These are phyloP conservation scores for Anoplopoma fimbria DNA, from an alignment of 2,113 vertebrate genomes.

Conservation along the genomic window DNA sequence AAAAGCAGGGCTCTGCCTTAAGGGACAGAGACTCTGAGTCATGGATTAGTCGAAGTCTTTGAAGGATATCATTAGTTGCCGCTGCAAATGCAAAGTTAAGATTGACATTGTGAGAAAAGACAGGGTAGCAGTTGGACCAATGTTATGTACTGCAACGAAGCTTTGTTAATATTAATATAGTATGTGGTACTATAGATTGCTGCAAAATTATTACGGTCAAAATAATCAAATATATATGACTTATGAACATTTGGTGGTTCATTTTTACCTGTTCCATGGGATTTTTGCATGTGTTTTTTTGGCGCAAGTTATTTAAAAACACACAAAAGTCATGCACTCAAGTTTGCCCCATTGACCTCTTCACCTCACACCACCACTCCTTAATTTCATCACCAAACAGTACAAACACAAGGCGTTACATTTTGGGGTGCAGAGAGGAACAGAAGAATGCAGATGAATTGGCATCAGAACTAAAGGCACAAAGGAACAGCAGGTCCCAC, in stretches of 20 bases:
- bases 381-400: slow-evolving; percentile 26
- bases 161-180: slow-evolving; percentile 5
- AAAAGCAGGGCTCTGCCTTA: slow-evolving; percentile 48
- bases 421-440: slow-evolving; percentile 26
- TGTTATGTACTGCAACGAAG: not conserved
- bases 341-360: slow-evolving; percentile 43
- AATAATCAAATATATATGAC: not conserved
- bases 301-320: not conserved
- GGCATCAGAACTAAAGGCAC: slow-evolving; percentile 64
- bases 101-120: slow-evolving; percentile 17
- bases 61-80: slow-evolving; percentile 60
- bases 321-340: not conserved
- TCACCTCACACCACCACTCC: slow-evolving; percentile 31
- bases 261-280: not conserved
- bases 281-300: not conserved
- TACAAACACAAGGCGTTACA: slow-evolving; percentile 28
- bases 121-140: not conserved
- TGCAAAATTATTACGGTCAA: not conserved
- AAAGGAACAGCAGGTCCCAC: slow-evolving; percentile 69
- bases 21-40: slow-evolving; percentile 56
- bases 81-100: slow-evolving; percentile 37
- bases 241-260: not conserved
- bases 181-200: not conserved
- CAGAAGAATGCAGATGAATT: slow-evolving; percentile 68
- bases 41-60: slow-evolving; percentile 55